Evolutionary conservation across 2,797 vertebrate species (phyloP), one percentile per base, ranked within the genome.

Genomic region (Crenuchus spilurus): DNA sequence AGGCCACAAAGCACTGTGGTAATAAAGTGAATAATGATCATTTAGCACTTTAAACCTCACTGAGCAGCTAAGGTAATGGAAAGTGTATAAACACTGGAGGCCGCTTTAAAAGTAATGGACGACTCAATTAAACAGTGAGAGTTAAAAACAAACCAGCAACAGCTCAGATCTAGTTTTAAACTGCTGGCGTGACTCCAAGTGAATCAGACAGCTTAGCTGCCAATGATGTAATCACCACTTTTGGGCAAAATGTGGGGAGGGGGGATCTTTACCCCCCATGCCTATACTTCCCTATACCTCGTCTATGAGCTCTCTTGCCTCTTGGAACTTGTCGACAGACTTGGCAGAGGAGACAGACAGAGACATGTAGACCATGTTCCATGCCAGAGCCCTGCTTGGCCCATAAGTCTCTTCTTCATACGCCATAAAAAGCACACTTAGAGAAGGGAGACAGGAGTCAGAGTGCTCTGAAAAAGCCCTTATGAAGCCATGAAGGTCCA

Each of bases 91-190:
- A 74, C 65, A 74, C 11, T 28, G 16, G n/a, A 58, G 55, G 48
- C 58, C 5, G 55, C 9, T 42, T 71, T 52, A 61, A 66, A 79
- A 58, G 73, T 44, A 58, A 72, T 30, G 16, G 13, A 37, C 8
- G 57, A 70, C 30, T 22, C 39, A 48, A 52, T 69, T 39, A 37
- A 52, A 60, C 30, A 58, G 30, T 54, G 35, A 22, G 46, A 60
- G 71, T 77, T 73, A 73, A 78, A 78, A 81, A 75, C 75, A 70
- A 78, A 66, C 64, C n/a, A 69, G 68, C 64, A 66, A 76, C 70
- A 72, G 73, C 42, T 68, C 28, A 64, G 13, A 68, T 72, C 69
- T 63, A 78, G 70, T 16, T 20, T 30, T 46, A 31, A 46, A 6
- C 24, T 4, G 22, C 54, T 69, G 74, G 61, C 68, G n/a, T 26